These are phyloP conservation scores for Menidia menidia DNA, from an alignment of 2,797 vertebrate genomes.

Conservation along the genomic window DNA sequence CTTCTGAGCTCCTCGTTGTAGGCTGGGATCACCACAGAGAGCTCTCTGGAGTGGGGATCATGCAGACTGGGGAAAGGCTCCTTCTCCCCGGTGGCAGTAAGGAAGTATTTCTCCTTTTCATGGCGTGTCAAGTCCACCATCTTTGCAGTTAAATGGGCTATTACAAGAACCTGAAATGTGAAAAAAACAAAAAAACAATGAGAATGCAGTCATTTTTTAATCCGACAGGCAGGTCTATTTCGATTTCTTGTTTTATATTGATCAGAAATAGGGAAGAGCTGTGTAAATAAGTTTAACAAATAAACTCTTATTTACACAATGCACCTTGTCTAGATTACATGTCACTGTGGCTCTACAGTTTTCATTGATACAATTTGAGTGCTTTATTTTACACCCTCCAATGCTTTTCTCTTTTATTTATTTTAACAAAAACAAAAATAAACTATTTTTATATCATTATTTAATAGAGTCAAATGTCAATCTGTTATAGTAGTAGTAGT, in stretches of 20 bases:
- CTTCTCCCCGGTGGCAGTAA: slow-evolving; percentile 78
- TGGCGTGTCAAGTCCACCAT: slow-evolving; percentile 81
- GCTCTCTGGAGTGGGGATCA: slow-evolving; percentile 86
- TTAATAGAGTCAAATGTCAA: too few species aligned
- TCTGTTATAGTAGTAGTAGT: too few species aligned
- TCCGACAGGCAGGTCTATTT: neutral
- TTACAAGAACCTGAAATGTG: slow-evolving; percentile 78
- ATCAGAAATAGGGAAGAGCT: neutral
- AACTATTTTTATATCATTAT: too few species aligned
- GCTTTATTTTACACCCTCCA: neutral
- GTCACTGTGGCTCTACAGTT: neutral
- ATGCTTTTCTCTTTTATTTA: too few species aligned
- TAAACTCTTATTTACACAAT: neutral
- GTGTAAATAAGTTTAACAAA: neutral
- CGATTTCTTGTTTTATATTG: neutral
- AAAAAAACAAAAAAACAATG: neutral
- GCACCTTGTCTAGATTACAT: neutral
- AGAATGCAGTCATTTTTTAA: neutral
- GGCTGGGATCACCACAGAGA: slow-evolving; percentile 92
- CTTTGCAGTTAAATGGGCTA: slow-evolving; percentile 87
- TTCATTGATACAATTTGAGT: neutral
- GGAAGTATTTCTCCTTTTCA: slow-evolving; percentile 88
- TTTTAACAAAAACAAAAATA: too few species aligned
- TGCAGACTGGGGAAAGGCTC: slow-evolving; percentile 86
- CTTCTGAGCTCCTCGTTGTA: slow-evolving; percentile 95